Base-by-base conservation (phyloP, 2,797 vertebrate species). In the Coreius guichenoti region DNA sequence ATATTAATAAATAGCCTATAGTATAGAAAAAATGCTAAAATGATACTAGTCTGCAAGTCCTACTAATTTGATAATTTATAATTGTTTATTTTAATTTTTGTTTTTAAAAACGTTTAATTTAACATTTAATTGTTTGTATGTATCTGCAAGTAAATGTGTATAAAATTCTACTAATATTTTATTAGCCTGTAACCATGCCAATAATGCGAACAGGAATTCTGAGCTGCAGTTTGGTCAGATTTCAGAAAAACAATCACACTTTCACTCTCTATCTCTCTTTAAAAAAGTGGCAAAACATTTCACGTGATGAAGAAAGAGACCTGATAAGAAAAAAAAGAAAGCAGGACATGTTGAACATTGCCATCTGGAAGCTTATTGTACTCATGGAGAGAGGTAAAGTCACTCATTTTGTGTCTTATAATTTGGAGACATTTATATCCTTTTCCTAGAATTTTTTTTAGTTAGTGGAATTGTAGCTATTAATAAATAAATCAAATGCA, bases 341-440 rank as follows among this genome's bases (percentile, higher is more conserved):
- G 23, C 75, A 39, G 23, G 8, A 23, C 49, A 76, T 39, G 68
- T 75, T 68, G 78, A 81, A 49, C 84, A 85, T 85, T 8, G 77
- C 16, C 63, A 74, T 31, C 68, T 74, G 72, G 54, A 85, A 39
- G 21, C 13, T 29, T 23, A 12, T 51, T 54, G 17, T 54, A 75
- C 78, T 67, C 13, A 29, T 65, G 51, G 9, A 81, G 61, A 80
- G 4, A 56, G 84, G 84, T 81, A 75, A 80, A 58, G 17, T 36
- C 23, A 29, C 6, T 17, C 4, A n/a, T 63, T 33, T 21, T 39
- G 21, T 77, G 21, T 77, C 26, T 29, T 31, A 21, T 75, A 51
- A 5, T 31, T 51, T n/a, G 3, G 12, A 1, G 21, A 39, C 29
- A 39, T 77, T 56, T 58, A 14, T 75, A 13, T 33, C 49, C 5